These are phyloP conservation scores for Eutrigla gurnardus DNA, from an alignment of 2,797 vertebrate genomes.

Conservation along the genomic window DNA sequence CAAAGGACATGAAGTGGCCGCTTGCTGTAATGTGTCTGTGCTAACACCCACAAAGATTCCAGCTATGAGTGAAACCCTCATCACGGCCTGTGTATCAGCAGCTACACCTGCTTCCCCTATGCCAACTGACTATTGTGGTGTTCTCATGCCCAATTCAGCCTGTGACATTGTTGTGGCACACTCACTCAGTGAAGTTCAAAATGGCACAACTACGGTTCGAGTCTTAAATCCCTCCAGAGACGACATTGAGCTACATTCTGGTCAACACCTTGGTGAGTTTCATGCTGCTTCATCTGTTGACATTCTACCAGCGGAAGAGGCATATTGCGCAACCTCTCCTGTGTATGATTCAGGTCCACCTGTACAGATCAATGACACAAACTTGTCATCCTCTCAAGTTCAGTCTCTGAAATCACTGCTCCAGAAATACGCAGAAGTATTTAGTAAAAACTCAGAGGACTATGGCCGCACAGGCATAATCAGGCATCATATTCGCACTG, in stretches of 20 bases:
- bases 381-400: background rate
- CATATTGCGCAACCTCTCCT: background rate
- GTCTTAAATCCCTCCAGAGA: background rate
- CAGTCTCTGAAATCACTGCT: background rate
- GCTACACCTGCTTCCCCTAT: conserved; percentile 33
- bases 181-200: background rate
- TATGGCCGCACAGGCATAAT: conserved; percentile 19
- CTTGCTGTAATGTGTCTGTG: conserved; percentile 17
- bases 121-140: conserved; percentile 35
- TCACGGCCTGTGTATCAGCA: conserved; percentile 36
- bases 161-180: conserved; percentile 33
- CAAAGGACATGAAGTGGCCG: conserved; percentile 26
- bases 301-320: background rate
- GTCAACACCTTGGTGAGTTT: background rate
- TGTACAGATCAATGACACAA: background rate
- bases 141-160: conserved; percentile 33
- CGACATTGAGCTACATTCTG: background rate
- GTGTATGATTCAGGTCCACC: background rate
- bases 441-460: conserved; percentile 6
- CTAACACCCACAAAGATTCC: conserved; percentile 23
- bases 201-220: background rate
- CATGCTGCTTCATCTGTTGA: background rate
- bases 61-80: conserved; percentile 33
- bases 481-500: conserved; percentile 26
- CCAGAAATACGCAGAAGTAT: conserved; percentile 6